Conservation (phyloP, 1,140 invertebrate species). For the Neodiprion lecontei region DNA sequence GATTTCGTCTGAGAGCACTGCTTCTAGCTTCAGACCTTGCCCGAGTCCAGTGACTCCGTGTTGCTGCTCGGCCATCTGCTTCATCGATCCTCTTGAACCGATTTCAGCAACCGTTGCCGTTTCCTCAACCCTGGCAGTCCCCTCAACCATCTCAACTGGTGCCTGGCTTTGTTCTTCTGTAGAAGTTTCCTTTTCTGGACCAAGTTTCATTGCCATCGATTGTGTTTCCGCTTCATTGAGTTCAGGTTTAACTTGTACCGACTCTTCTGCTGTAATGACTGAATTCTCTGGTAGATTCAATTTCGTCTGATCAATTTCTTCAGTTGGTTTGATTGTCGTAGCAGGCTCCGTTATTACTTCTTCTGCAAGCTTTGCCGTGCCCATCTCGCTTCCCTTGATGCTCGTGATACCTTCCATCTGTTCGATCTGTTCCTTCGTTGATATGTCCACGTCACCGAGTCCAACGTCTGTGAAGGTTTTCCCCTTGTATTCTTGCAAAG, state of each 20-base stretch:
- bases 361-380: neutral
- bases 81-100: no score
- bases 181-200: neutral
- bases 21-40: neutral
- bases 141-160: neutral
- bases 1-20: neutral
- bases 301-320: neutral
- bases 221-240: neutral
- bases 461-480: neutral
- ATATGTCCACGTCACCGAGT: constrained; percentile 18
- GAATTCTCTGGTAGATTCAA: no score
- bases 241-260: neutral
- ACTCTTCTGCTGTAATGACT: neutral
- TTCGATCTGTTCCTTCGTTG: constrained; percentile 23
- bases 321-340: neutral
- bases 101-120: no score
- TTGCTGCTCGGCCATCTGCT: neutral
- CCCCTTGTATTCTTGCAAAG: constrained; percentile 30
- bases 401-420: neutral
- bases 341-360: no score
- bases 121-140: constrained; percentile 1
- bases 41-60: neutral
- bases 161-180: neutral
- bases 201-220: neutral
- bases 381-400: neutral